These are phyloP conservation scores for Pollenia angustigena DNA, from an alignment of 2,888 invertebrate genomes.

Conservation along the genomic window DNA sequence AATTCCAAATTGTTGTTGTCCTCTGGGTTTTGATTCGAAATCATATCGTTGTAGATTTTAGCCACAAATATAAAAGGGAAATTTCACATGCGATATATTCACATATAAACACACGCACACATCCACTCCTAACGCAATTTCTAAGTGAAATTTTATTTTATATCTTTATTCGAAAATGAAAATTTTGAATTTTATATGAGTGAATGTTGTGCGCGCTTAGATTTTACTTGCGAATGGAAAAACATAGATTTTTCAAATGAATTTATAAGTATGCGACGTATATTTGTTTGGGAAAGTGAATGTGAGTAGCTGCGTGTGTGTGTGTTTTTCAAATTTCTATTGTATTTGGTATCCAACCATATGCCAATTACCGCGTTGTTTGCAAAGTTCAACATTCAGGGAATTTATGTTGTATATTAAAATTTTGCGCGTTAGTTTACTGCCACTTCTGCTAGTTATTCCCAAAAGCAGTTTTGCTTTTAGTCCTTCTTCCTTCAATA, in stretches of 20 bases:
- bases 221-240: constrained; percentile 28
- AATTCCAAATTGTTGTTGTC: constrained; percentile 41
- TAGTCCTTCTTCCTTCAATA: constrained; percentile 50
- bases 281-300: not conserved
- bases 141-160: constrained; percentile 71
- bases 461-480: constrained; percentile 42
- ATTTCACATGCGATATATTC: constrained; percentile 59
- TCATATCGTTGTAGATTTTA: constrained; percentile 48
- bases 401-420: constrained; percentile 67
- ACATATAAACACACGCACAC: not conserved
- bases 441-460: constrained; percentile 13
- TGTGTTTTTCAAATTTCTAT: constrained; percentile 41
- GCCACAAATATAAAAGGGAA: constrained; percentile 76
- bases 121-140: constrained; percentile 1
- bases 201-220: not conserved
- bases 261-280: constrained; percentile 40
- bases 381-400: constrained; percentile 60
- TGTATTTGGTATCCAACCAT: constrained; percentile 63
- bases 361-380: constrained; percentile 70
- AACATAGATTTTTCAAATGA: constrained; percentile 40
- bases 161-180: constrained; percentile 76
- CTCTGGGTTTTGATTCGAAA: constrained; percentile 46
- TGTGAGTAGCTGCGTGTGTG: not conserved
- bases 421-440: constrained; percentile 54
- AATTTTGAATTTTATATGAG: constrained; percentile 75